Conservation (phyloP, 2,797 vertebrate species). For the Hydrophis major region DNA sequence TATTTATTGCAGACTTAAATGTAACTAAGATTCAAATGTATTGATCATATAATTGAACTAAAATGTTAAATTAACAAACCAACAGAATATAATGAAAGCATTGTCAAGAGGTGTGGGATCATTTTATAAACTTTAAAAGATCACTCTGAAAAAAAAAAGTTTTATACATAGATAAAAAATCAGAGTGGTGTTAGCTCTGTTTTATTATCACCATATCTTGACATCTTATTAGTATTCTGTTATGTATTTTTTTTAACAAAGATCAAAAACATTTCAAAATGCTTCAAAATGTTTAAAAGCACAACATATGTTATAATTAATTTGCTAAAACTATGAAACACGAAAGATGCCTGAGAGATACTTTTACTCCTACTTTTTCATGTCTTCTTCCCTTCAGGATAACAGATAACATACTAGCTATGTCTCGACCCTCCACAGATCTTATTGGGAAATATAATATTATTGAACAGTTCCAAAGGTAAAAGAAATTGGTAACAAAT, state of each 20-base stretch:
- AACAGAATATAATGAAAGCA: not conserved
- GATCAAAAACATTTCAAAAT: not conserved
- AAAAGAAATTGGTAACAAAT: constrained; percentile 28
- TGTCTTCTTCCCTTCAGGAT: constrained; percentile 76
- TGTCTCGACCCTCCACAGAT: constrained; percentile 95
- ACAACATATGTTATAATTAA: constrained; percentile 4
- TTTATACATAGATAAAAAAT: not conserved
- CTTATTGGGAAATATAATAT: constrained; percentile 89
- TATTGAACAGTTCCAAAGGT: constrained; percentile 92
- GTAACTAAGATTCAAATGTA: constrained; percentile 22
- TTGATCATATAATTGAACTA: constrained; percentile 1
- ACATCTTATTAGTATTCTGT: constrained; percentile 13
- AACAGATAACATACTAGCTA: constrained; percentile 92
- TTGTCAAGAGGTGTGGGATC: not conserved
- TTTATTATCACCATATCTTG: not conserved
- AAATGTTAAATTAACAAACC: constrained; percentile 1
- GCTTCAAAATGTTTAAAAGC: not conserved
- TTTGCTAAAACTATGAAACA: not conserved
- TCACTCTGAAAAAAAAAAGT: constrained; percentile 1
- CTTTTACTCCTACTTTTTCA: not conserved
- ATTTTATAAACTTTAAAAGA: constrained; percentile 4
- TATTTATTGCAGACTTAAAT: constrained; percentile 23
- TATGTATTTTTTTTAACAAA: constrained; percentile 13
- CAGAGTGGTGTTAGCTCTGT: not conserved
- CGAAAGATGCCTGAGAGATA: not conserved